phyloP scores from a whole-genome alignment of 2,113 vertebrate genomes.

The mouse (Mus musculus) region DNA sequence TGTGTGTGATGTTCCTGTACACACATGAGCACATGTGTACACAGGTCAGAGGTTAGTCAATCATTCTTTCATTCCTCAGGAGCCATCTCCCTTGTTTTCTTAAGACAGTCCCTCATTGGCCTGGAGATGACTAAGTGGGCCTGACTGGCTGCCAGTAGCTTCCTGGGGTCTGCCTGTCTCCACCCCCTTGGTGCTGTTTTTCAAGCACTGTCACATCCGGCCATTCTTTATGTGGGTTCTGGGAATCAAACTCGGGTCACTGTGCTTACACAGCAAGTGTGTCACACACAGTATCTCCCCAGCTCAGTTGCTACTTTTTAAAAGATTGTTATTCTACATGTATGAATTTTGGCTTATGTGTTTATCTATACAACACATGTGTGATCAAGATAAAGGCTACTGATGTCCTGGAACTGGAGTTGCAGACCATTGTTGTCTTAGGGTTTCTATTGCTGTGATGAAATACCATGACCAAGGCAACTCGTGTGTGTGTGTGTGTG shows the following conservation, averaged over 20 bases:
- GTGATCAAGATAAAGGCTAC: neutral
- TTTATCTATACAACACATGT: neutral
- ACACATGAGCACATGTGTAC: too few species aligned
- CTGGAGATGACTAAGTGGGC: neutral
- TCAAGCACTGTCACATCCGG: neutral
- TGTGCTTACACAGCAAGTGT: neutral
- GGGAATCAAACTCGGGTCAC: neutral
- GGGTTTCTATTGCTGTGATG: neutral
- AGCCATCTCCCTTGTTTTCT: neutral
- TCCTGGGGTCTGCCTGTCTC: neutral
- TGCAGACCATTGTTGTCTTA: neutral
- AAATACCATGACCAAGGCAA: neutral
- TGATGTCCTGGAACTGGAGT: neutral
- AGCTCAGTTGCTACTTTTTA: neutral
- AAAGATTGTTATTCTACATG: neutral
- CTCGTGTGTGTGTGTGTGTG: neutral
- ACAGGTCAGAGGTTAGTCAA: neutral
- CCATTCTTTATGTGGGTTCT: neutral
- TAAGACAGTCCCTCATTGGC: neutral
- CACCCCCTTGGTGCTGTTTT: neutral
- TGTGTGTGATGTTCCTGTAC: neutral
- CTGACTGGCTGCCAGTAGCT: neutral
- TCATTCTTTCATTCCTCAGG: neutral
- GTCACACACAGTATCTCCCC: neutral
- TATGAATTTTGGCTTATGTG: neutral